Evolutionary conservation across 2,797 vertebrate genomes (phyloP), one percentile per base, ranked within the genome.

Genomic region (Echeneis naucrates): DNA sequence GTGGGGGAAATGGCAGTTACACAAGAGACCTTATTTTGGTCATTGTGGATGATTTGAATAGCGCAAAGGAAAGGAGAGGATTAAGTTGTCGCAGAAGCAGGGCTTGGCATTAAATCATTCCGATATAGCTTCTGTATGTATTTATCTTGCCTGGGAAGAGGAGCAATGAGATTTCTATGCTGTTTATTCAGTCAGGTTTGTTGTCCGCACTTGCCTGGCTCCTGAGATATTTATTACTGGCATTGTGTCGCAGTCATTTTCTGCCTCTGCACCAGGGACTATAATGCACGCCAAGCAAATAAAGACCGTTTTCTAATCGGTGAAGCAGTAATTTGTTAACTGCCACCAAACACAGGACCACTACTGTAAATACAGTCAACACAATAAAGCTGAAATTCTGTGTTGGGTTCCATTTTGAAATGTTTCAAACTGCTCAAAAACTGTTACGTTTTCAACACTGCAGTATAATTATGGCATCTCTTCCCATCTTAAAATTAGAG

Each of bases 201-300:
- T 88, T 91, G 92, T 93, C 89, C 82, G 56, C 84, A 90, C 89
- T 90, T 72, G 87, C 91, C 83, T 75, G 82, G 85, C 78, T 89
- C 70, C 82, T 72, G 82, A 91, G 88, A 94, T 92, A 94, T 93
- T 89, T 92, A 92, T 90, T 89, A 90, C 79, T 74, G 81, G 69
- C 87, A 87, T 93, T 93, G 89, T 93, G 87, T 87, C 77, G 82
- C 88, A 82, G 78, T 87, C 82, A 88, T 92, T 90, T 89, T 86
- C 84, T 84, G 84, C 88, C 89, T 80, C 80, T 84, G 80, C 88
- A 87, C 81, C 64, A 50, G 84, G 81, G 85, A 83, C 72, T 77
- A 40, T 85, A 89, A 92, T 76, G 79, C 82, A 88, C 81, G 81
- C 76, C 76, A 75, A 81, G 86, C 81, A 88, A 89, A 91, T 85